Percentiles rank a stretch among this genome's conserved stretches.
Conservation (phyloP, 1,140 invertebrate species). For the Theocolax elegans region DNA sequence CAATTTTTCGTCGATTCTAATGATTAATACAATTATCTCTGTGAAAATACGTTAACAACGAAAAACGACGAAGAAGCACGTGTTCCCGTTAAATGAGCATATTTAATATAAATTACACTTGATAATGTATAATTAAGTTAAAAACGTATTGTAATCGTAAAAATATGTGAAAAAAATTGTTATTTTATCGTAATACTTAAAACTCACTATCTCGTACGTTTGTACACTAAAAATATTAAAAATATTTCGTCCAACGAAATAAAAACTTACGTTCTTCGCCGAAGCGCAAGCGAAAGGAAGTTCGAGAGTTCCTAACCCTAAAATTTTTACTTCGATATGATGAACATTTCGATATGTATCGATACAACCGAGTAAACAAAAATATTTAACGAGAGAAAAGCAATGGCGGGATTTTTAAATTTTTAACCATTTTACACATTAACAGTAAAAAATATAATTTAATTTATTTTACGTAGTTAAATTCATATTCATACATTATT, state of each 20-base stretch:
- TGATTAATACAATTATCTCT: too few relatives aligned
- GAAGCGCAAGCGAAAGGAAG: conserved; percentile 28
- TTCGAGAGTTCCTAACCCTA: conserved; percentile 9
- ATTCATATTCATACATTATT: not conserved
- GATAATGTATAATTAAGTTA: not conserved
- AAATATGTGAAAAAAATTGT: not conserved
- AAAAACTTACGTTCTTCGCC: conserved; percentile 32
- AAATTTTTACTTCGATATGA: conserved; percentile 7
- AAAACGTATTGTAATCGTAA: not conserved
- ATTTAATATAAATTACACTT: not conserved
- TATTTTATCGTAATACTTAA: not conserved
- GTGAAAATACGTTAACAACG: not conserved
- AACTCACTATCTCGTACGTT: not conserved
- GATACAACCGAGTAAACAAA: too few relatives aligned
- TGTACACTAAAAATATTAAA: not conserved
- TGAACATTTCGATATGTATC: not conserved
- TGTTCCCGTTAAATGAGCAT: conserved; percentile 3
- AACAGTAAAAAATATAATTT: too few relatives aligned
- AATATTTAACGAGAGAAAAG: too few relatives aligned
- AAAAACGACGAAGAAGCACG: conserved; percentile 13
- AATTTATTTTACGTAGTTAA: too few relatives aligned
- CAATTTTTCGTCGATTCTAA: too few relatives aligned
- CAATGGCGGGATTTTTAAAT: too few relatives aligned
- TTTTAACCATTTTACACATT: too few relatives aligned
- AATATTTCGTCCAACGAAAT: not conserved